Base-by-base conservation (phyloP, 1,140 invertebrate species). In the Gonatopus flavifemur region DNA sequence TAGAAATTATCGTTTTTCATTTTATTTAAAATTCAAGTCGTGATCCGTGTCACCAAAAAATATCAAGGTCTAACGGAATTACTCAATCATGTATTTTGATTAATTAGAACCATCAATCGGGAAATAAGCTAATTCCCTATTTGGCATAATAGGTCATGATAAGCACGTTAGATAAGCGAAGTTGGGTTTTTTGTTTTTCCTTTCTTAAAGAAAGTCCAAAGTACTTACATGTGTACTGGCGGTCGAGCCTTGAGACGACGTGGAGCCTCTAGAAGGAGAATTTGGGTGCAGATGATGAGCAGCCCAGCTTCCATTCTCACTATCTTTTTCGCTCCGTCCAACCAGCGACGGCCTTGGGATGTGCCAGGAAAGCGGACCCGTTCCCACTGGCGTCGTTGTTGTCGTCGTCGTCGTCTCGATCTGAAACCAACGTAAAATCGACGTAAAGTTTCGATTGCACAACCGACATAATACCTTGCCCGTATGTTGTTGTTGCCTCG, bases 331-430 rank as follows among this genome's bases (percentile, higher is more conserved):
- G 51, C 73, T 79, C 38, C 79, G 77, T 7, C 70, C 71, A 37
- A 76, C 67, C 55, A 90, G 76, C 62, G 87, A 88, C 59, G 87
- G 87, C 77, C 88, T 82, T 55, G 88, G 88, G 71, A 89, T 89
- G 67, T 88, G 87, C 87, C 87, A 89, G 55, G 83, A 81, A 59
- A 67, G 67, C 57, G 62, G 64, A 41, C 61, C 68, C 12, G 58
- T 55, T 33, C 59, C 51, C 35, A 66, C 66, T 44, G 68, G 59
- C 40, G 71, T 56, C 25, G 57, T 51, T 20, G 53, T 40, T 24
- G 55, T 46, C 38, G 58, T 52, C 57, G 64, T 62, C 36, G 62
- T 69, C 50, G 68, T 71, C 69, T 82, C 78, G 67, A 84, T 83
- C 83, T 84, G 77, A 79, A 82, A 58, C 55, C 38, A 38, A 51